Evolutionary conservation across 2,797 vertebrate species (phyloP).

Genomic region (Pogonophryne albipinna): DNA sequence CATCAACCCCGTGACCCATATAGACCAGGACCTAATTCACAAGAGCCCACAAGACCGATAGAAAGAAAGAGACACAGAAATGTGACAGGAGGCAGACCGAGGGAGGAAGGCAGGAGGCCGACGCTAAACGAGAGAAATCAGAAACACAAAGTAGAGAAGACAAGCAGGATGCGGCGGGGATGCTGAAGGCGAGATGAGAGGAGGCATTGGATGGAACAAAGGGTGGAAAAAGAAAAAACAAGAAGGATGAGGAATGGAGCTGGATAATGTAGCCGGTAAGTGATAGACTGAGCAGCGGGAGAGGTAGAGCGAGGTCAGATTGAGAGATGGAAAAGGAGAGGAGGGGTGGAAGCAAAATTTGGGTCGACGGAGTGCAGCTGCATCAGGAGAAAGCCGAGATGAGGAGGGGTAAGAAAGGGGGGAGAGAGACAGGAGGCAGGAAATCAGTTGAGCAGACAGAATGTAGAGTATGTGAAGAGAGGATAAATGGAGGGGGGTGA

Average conservation of each 20-base stretch:
- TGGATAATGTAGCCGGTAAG: conserved; percentile 66
- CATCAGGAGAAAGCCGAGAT: conserved; percentile 58
- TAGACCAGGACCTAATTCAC: conserved; percentile 57
- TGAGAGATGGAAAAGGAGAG: conserved; percentile 40
- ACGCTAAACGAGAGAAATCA: conserved; percentile 43
- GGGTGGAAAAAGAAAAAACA: conserved; percentile 26
- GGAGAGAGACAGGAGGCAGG: conserved; percentile 69
- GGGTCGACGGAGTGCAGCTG: conserved; percentile 76
- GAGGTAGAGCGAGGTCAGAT: conserved; percentile 69
- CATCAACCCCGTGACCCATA: conserved; percentile 71
- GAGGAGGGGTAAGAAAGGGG: conserved; percentile 53
- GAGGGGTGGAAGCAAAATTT: conserved; percentile 61
- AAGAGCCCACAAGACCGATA: conserved; percentile 30
- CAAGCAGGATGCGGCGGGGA: conserved; percentile 13
- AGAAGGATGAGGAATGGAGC: conserved; percentile 45
- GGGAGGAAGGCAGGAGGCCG: conserved; percentile 32
- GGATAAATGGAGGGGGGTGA: conserved; percentile 67
- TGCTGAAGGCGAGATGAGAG: conserved; percentile 44
- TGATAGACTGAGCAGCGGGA: conserved; percentile 65
- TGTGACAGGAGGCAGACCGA: conserved; percentile 43
- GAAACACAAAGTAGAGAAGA: conserved; percentile 36
- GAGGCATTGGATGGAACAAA: conserved; percentile 32
- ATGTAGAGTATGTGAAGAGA: conserved; percentile 74
- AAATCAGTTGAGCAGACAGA: conserved; percentile 82
- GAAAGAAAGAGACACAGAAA: conserved; percentile 39